These are phyloP conservation scores for Tetheella fluctuosa DNA, from an alignment of 2,888 invertebrate species.

Conservation along the genomic window DNA sequence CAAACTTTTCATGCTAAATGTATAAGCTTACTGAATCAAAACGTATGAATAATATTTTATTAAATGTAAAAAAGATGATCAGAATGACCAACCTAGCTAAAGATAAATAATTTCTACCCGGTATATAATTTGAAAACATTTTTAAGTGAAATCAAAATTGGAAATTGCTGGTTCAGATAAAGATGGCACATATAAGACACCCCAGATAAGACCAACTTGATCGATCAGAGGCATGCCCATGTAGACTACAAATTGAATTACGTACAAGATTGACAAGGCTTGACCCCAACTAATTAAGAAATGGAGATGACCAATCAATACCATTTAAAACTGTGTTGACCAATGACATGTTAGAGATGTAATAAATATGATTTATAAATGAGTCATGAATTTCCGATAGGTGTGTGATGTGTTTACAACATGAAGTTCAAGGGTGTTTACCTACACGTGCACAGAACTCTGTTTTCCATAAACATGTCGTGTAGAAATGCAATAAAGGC, in stretches of 20 bases:
- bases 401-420: slow-evolving; percentile 22
- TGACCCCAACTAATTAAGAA: slow-evolving; percentile 12
- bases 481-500: slow-evolving; percentile 57
- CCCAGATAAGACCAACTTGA: neutral
- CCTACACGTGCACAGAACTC: slow-evolving; percentile 15
- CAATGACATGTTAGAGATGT: neutral
- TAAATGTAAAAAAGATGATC: too few species aligned
- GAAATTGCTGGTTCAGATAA: neutral
- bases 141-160: neutral
- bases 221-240: neutral
- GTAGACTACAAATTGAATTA: neutral
- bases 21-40: too few species aligned
- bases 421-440: slow-evolving; percentile 34
- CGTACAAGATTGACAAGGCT: neutral
- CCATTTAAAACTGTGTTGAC: neutral
- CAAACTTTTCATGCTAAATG: too few species aligned
- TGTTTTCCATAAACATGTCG: slow-evolving; percentile 51
- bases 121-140: too few species aligned
- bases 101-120: too few species aligned
- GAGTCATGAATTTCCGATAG: neutral
- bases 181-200: neutral
- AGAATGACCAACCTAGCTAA: too few species aligned
- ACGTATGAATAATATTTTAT: too few species aligned
- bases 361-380: slow-evolving; percentile 9
- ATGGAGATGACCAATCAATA: neutral